Base-by-base conservation (phyloP, 30 jellyfish, hydroid and myxozoan genomes). In the Catostylus mosaicus region DNA sequence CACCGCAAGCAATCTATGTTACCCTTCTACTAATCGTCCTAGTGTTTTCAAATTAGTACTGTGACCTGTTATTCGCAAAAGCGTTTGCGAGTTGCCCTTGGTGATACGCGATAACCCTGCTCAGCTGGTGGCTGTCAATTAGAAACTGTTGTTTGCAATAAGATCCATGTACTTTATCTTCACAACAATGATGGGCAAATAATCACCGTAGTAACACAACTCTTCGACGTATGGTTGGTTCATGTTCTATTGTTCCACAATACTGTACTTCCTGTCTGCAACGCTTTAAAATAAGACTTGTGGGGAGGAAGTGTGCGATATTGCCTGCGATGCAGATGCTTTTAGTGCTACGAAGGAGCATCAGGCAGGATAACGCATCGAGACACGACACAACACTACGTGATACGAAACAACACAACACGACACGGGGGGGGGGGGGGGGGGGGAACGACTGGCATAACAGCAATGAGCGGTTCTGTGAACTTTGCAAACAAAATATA, bases 91-190 rank as follows among this genome's bases (percentile, higher is more conserved):
- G 80, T 68, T 68, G 59, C 80, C 80, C 80, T 68, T 68, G 64
- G 80, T 68, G 65, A 68, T n/a, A 2, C 30, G 6, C 22, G 6
- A 5, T n/a, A 32, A 66, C 32, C 57, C 16, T 18, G 36, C 64
- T 68, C 80, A 68, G 80, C 59, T 65, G 78, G 78, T 35, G 71
- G 71, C 38, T 59, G 71, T 59, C 71, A n/a, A 23, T n/a, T 4
- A 20, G 43, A 59, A 59, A 23, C 71, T 59, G 38, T 22, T 59
- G 38, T 59, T 59, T 59, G 38, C 36, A 59, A 59, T 59, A 3
- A n/a, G 38, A 59, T 59, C 71, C 38, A 27, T 59, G 31, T 30
- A 11, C 31, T 10, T 65, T 3, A 65, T 30, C 57, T 20, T 30
- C 1, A 3, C 16, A 65, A 65, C 59, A 65, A 65, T 65, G 0